phyloP scores from a whole-genome alignment of 2,797 vertebrate genomes.

The Psittacula echo region DNA sequence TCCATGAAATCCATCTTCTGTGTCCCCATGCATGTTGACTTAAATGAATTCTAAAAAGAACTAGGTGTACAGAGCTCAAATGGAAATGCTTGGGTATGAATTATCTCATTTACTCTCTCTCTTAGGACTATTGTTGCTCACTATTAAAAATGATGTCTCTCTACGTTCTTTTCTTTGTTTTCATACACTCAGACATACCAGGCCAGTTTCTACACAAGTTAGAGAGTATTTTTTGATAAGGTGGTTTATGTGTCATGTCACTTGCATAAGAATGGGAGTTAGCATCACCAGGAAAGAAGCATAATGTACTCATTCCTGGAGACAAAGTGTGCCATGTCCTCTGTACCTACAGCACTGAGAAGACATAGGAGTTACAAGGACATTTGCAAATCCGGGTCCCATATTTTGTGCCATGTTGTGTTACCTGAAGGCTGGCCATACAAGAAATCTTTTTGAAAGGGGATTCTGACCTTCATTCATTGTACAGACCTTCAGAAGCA shows the following conservation, averaged over 20 bases:
- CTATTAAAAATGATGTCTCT: not conserved
- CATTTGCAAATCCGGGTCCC: not conserved
- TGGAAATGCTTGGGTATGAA: not conserved
- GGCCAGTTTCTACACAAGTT: not conserved
- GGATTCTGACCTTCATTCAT: not conserved
- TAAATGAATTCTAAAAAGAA: not conserved
- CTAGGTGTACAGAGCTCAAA: not conserved
- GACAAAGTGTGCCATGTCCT: not conserved
- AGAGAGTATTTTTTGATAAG: not conserved
- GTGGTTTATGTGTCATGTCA: fast-evolving
- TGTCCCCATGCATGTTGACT: not conserved
- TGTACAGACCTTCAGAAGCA: not conserved
- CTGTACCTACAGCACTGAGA: not conserved
- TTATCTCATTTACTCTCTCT: not conserved
- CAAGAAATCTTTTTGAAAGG: not conserved
- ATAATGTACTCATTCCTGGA: not conserved
- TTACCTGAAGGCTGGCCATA: not conserved
- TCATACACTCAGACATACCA: not conserved
- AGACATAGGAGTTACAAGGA: not conserved
- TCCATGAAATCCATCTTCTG: not conserved
- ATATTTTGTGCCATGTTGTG: not conserved
- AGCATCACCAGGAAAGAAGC: not conserved
- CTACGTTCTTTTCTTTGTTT: not conserved
- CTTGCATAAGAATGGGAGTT: not conserved
- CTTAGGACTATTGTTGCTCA: not conserved